Percentiles rank a stretch among this genome's conserved stretches.
Conservation (phyloP, 92 coral and sea anemone species). For the Parazoanthus atlanticus region DNA sequence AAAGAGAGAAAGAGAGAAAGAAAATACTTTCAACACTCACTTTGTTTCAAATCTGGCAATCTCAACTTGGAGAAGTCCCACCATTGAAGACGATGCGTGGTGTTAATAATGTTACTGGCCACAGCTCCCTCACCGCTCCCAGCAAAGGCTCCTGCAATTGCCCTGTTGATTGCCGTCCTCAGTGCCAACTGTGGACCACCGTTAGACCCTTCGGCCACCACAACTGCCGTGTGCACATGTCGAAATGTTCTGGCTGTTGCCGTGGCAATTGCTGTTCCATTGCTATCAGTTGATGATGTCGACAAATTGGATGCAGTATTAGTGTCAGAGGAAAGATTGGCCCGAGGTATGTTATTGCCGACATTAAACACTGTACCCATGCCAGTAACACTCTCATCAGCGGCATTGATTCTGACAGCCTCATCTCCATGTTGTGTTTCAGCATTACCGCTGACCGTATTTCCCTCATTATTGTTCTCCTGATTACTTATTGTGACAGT, state of each 20-base stretch:
- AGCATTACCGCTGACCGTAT: not conserved
- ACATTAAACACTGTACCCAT: conserved; percentile 61
- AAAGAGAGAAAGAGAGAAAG: too few species aligned
- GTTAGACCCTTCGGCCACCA: conserved; percentile 74
- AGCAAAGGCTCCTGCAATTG: conserved; percentile 93
- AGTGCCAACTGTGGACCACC: conserved; percentile 88
- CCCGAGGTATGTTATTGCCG: conserved; percentile 56
- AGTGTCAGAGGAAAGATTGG: conserved; percentile 61
- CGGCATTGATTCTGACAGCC: conserved; percentile 35
- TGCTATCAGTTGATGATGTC: conserved; percentile 61
- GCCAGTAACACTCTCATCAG: conserved; percentile 26
- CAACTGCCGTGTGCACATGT: conserved; percentile 87
- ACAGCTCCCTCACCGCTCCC: conserved; percentile 93
- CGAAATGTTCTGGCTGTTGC: conserved; percentile 90
- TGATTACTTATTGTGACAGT: conserved; percentile 36
- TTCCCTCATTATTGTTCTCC: not conserved
- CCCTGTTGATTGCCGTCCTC: conserved; percentile 83
- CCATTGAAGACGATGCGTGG: conserved; percentile 90
- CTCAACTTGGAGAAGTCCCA: conserved; percentile 82
- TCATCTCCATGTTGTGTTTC: not conserved
- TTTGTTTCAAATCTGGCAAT: conserved; percentile 72
- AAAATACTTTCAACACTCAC: conserved; percentile 49
- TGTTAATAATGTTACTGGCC: conserved; percentile 87
- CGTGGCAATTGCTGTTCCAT: conserved; percentile 89
- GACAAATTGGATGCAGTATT: conserved; percentile 72